Base-by-base conservation (phyloP, 1,140 invertebrate species). In the Elymnias hypermnestra region DNA sequence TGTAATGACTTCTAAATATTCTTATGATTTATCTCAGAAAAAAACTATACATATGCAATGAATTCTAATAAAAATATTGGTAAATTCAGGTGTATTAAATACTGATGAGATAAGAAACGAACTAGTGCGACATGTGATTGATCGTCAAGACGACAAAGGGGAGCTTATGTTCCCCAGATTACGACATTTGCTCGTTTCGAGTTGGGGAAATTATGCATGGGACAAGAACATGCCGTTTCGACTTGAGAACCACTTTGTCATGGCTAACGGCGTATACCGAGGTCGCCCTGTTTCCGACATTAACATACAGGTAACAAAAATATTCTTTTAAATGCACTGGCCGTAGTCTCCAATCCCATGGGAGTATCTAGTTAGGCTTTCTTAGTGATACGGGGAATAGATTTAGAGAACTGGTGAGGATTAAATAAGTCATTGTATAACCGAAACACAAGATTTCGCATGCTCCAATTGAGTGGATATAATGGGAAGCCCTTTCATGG, bases 151-250 rank as follows among this genome's bases (percentile, higher is more conserved):
- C 55, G 88, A 88, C 44, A 66, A 76, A 10, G 90, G 90, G 0
- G 83, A 88, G 17, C 63, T 89, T 1, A 72, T 79, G 61, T 91
- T 90, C 59, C 91, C 91, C 0, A 88, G 91, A 38, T 59, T 93
- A 23, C 77, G 88, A 2, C 88, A 90, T 14, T 71, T 76, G 13
- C 60, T 93, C 28, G 89, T 91, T 0, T 89, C 88, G 0, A 88
- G 88, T 53, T 93, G 90, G 88, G 90, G 91, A 1, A 88, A 89
- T 41, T 93, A 93, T 63, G 92, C 90, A 1, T 93, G 92, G 91
- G 83, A 88, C 23, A 79, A 66, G 9, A 76, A 86, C 21, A 71
- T 57, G 0, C 38, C 61, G 1, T 94, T 94, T 64, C 87, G 89
- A 23, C 70, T 93, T 6, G 91, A 94, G 29, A 93, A 94, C 66